Conservation (phyloP, 2,113 vertebrate species). For the Barnardius zonarius region DNA sequence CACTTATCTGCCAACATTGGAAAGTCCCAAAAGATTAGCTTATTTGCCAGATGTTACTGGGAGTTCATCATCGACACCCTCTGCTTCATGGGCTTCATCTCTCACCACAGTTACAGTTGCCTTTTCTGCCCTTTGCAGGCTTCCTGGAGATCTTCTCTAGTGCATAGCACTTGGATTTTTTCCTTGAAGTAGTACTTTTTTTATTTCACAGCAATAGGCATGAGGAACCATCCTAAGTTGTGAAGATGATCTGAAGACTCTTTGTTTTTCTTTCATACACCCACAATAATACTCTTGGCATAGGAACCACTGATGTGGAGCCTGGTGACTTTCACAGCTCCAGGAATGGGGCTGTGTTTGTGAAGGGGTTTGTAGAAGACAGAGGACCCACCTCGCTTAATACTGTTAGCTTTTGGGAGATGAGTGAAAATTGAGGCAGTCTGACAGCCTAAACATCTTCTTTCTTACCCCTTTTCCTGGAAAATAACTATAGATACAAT, state of each 20-base stretch:
- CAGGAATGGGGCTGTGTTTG: not conserved
- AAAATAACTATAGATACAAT: not conserved
- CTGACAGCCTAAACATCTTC: not conserved
- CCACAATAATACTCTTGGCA: not conserved
- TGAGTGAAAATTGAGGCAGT: not conserved
- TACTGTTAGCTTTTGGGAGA: not conserved
- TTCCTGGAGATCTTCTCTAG: not conserved
- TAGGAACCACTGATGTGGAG: not conserved
- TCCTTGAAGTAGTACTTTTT: not conserved
- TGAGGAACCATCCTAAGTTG: not conserved
- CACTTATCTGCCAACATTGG: constrained; percentile 1
- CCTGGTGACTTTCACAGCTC: not conserved
- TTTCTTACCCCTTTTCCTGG: not conserved
- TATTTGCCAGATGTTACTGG: constrained; percentile 68
- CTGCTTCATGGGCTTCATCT: constrained; percentile 36
- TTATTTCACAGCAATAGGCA: constrained; percentile 17
- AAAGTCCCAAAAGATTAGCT: constrained; percentile 35
- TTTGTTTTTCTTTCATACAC: constrained; percentile 44
- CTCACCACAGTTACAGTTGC: not conserved
- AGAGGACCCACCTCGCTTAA: not conserved
- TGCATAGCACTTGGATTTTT: not conserved
- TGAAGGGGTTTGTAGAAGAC: not conserved
- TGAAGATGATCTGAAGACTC: not conserved
- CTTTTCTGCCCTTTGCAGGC: constrained; percentile 54
- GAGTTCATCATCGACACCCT: constrained; percentile 63